Base-by-base conservation (phyloP, 1,140 invertebrate species). In the Heliconius melpomene region DNA sequence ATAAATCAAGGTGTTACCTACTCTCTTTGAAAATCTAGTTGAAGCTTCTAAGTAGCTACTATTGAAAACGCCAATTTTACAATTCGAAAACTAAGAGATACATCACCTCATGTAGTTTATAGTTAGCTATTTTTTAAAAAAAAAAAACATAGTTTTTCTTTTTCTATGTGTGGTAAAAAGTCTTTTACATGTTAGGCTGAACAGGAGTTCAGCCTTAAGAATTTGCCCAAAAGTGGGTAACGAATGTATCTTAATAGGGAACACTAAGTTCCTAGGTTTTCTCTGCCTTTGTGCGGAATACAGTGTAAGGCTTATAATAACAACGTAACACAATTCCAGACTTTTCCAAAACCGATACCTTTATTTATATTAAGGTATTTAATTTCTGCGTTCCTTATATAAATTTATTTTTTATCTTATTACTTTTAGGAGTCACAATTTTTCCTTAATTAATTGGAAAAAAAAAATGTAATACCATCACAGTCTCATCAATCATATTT, bases 1-100 rank as follows among this genome's bases (percentile, higher is more conserved):
- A 93, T 93, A 91, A 93, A 92, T 93, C 90, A 93, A 91, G 90
- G 90, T 93, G 89, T 89, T 91, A 82, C 84, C 84, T 91, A 82
- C 84, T 83, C 84, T 60, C 76, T 91, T 89, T 86, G 77, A 82
- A 87, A 87, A 83, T 80, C 70, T 78, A 87, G 81, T 85, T 82
- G 79, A 79, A 85, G 88, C 81, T 83, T 87, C 20, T 7, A 46
- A 40, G 40, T 40, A 40, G 40, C 40, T 1, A 40, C 16, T 20
- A 26, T 46, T 26, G 72, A 40, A 6, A 74, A 74, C 16, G 23
- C 13, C 23, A 52, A 2, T 23, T 20, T 23, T 60, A 60, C 9
- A n/a, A 60, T 9, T 60, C n/a, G 18, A 54, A 8, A 54, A 20
- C 52, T 20, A 7, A 20, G 20, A 20, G 16, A 54, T 54, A 54